These are phyloP conservation scores for Cepaea hortensis DNA, from an alignment of 2,888 invertebrate species.

Conservation along the genomic window DNA sequence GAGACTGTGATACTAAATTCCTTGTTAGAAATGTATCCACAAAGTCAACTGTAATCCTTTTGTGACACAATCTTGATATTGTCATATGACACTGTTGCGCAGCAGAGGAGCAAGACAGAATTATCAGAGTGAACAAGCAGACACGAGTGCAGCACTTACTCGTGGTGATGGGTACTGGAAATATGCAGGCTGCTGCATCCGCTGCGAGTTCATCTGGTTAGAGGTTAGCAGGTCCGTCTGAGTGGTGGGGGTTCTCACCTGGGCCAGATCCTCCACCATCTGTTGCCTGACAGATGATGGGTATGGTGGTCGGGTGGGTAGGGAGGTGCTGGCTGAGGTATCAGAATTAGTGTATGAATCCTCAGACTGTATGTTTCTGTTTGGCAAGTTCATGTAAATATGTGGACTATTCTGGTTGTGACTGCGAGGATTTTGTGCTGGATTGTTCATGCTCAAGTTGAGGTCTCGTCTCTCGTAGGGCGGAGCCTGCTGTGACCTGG, in stretches of 20 bases:
- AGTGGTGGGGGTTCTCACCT: conserved; percentile 67
- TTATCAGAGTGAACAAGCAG: not conserved
- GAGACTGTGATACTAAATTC: no score
- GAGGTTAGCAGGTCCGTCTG: conserved; percentile 64
- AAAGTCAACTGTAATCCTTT: no score
- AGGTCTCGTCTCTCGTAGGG: conserved; percentile 16
- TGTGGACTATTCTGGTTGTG: conserved; percentile 56
- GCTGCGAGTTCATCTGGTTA: conserved; percentile 59
- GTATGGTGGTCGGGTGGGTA: conserved; percentile 70
- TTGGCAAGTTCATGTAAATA: conserved; percentile 66
- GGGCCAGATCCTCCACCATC: conserved; percentile 69
- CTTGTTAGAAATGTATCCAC: no score
- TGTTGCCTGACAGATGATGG: conserved; percentile 66
- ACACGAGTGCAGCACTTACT: conserved; percentile 26
- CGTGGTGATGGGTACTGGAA: conserved; percentile 72
- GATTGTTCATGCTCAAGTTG: conserved; percentile 32
- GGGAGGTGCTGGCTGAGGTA: conserved; percentile 1
- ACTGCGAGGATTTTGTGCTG: not conserved
- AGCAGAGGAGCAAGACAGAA: not conserved
- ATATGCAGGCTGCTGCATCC: conserved; percentile 66
- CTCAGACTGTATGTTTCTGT: conserved; percentile 25
- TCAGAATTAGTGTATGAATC: conserved; percentile 8
- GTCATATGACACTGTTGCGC: no score
- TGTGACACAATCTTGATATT: no score
- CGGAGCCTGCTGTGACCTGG: conserved; percentile 23